Conservation (phyloP, 2,888 invertebrate species). For the Strigamia maritima region DNA sequence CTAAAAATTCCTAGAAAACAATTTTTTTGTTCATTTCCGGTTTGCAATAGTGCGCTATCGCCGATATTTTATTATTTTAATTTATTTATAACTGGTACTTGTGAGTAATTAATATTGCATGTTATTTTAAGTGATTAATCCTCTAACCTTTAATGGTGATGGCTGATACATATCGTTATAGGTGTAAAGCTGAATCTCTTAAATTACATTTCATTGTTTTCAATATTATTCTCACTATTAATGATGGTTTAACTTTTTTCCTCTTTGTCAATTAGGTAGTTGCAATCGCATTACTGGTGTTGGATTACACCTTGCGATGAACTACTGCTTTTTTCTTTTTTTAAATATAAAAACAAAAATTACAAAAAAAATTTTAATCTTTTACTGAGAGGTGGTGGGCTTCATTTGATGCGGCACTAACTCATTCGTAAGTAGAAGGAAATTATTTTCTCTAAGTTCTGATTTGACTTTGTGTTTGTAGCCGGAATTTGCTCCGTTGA, state of each 20-base stretch:
- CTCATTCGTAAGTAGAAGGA: neutral
- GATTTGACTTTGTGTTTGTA: neutral
- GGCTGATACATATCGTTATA: neutral
- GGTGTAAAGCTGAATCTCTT: neutral
- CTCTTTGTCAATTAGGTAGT: neutral
- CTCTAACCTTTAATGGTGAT: neutral
- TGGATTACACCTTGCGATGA: neutral
- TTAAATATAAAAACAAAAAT: neutral
- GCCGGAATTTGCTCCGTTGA: neutral
- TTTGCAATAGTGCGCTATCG: too few species aligned
- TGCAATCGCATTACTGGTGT: conserved; percentile 6
- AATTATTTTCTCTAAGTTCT: neutral
- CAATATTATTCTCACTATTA: neutral
- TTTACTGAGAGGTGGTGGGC: neutral
- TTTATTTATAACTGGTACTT: neutral
- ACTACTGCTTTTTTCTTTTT: neutral
- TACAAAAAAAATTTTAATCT: neutral
- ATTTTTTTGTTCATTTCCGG: too few species aligned
- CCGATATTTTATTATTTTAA: neutral
- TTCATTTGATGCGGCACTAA: neutral
- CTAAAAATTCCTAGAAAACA: neutral
- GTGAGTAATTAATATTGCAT: neutral
- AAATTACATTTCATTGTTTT: neutral
- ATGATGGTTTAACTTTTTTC: neutral
- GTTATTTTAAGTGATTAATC: neutral